Evolutionary conservation across 2,797 vertebrate genomes (phyloP), one percentile per base, ranked within the genome.

Genomic region (Pelobates cultripes): DNA sequence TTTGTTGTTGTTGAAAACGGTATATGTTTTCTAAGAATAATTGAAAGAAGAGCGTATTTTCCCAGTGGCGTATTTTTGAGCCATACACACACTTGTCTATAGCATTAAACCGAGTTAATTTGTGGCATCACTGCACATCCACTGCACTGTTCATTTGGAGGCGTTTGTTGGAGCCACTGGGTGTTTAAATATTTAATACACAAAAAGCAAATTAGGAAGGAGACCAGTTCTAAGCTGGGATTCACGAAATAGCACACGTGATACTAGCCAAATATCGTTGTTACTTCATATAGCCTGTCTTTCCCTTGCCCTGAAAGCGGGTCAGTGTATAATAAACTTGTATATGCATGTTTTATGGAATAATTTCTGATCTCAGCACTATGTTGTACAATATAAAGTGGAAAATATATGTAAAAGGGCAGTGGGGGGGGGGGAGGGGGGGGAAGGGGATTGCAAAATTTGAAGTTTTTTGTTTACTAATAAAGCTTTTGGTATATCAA

Each of bases 371-470:
- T 79, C 77, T 79, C 67, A 80, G 77, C 82, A 85, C 90, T 75
- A 83, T 77, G 90, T 91, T 94, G 93, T 93, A 93, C 93, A 84
- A 93, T 95, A 94, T 93, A 85, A 89, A 93, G 91, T 92, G 91
- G 93, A 93, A 70, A 88, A 77, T 83, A 86, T 91, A 88, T 91
- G 93, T 93, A 76, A 79, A 71, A 66, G 66, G 47, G 28, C 28
- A 28, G 28, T 28, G 28, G 66, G 42, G 51, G 69, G 72, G 12
- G 13, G 57, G 71, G 51, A 17, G 28, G 66, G 42, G 51, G 69
- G 72, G 12, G 13, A 57, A 64, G 51, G 40, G 41, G 2, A n/a
- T 13, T 40, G 70, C 44, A 75, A 17, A 75, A 70, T 47, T 17
- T 69, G 60, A 83, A 47, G 71, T 80, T 73, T 78, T 75, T 73